Conservation (phyloP, 2,888 invertebrate genomes). For the Shargacucullia verbasci region DNA sequence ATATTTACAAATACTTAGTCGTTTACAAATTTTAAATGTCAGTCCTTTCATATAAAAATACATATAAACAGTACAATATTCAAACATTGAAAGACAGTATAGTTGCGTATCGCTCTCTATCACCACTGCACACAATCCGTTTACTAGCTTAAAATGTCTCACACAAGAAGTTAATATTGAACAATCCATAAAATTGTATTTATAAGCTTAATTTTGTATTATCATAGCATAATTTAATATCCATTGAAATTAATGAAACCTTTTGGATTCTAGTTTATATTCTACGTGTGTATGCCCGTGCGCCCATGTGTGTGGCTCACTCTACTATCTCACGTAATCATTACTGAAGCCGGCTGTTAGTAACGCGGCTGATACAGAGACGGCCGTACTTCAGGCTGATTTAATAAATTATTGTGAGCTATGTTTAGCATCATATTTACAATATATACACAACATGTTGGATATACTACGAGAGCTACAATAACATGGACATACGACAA, state of each 20-base stretch:
- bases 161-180: constrained; percentile 6
- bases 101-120: constrained; percentile 1
- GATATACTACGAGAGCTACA: constrained; percentile 15
- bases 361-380: constrained; percentile 30
- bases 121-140: background rate
- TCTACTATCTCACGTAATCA: too few relatives aligned
- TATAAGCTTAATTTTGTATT: constrained; percentile 9
- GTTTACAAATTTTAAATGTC: constrained; percentile 56
- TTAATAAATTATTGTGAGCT: constrained; percentile 16
- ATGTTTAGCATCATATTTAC: constrained; percentile 37
- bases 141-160: constrained; percentile 19
- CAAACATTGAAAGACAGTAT: constrained; percentile 20
- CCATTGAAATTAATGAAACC: constrained; percentile 23
- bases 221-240: background rate
- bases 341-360: background rate
- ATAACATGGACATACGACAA: constrained; percentile 1
- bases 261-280: constrained; percentile 36
- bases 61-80: constrained; percentile 54
- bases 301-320: too few relatives aligned
- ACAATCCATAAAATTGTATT: constrained; percentile 12
- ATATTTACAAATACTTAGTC: constrained; percentile 58
- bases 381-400: constrained; percentile 9
- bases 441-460: constrained; percentile 32
- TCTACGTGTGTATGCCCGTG: constrained; percentile 6
- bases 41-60: constrained; percentile 68